Evolutionary conservation across 2,888 invertebrate genomes (phyloP).

Genomic region (Timandra comae): DNA sequence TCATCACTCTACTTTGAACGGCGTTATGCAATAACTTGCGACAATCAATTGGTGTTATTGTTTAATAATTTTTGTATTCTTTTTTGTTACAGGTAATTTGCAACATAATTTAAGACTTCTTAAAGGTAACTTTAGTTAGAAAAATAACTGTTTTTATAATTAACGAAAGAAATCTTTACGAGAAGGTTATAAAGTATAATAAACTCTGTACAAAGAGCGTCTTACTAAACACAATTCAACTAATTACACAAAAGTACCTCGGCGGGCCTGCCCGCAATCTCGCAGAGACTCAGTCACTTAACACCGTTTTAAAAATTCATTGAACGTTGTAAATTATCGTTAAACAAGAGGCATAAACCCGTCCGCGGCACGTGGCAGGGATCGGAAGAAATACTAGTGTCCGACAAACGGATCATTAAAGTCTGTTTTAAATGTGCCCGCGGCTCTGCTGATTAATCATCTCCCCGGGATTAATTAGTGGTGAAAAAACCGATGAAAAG

Average conservation of each 20-base stretch:
- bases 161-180: too few relatives aligned
- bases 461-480: slow-evolving; percentile 60
- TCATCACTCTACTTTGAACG: slow-evolving; percentile 67
- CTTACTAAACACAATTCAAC: slow-evolving; percentile 1
- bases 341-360: slow-evolving; percentile 43
- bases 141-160: too few relatives aligned
- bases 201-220: too few relatives aligned
- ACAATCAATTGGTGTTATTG: slow-evolving; percentile 13
- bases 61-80: slow-evolving; percentile 21
- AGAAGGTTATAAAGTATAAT: too few relatives aligned
- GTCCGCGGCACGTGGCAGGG: slow-evolving; percentile 42
- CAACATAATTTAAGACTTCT: too few relatives aligned
- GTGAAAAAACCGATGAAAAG: slow-evolving; percentile 45
- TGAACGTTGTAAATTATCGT: slow-evolving; percentile 40
- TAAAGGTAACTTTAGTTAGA: too few relatives aligned
- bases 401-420: slow-evolving; percentile 65
- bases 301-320: slow-evolving; percentile 36
- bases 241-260: slow-evolving; percentile 5
- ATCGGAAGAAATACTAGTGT: slow-evolving; percentile 46
- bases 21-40: slow-evolving; percentile 48
- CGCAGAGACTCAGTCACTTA: slow-evolving; percentile 19
- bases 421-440: slow-evolving; percentile 54
- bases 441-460: slow-evolving; percentile 64
- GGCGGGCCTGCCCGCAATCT: slow-evolving; percentile 5
- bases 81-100: slow-evolving; percentile 49